Evolutionary conservation across 2,888 invertebrate genomes (phyloP), one percentile per base, ranked within the genome.

Genomic region (Notodonta dromedarius): DNA sequence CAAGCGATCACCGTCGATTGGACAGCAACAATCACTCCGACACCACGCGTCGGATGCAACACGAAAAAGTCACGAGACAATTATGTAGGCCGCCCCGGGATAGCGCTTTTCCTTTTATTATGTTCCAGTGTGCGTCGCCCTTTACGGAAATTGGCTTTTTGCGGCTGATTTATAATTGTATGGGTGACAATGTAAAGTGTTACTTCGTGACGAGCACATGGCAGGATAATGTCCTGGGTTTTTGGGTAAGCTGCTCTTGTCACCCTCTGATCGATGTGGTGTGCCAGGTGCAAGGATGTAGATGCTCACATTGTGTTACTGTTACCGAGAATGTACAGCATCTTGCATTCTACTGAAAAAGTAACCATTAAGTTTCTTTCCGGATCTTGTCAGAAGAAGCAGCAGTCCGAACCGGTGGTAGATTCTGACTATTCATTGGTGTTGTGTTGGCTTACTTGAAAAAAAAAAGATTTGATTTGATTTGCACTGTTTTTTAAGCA

Each of bases 41-140:
- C 77, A 78, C 77, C 71, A 71, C 70, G 69, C 78, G 72, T 73
- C 72, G 70, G 73, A 71, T 67, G 59, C 79, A 85, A 85, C 75
- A 83, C 71, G 70, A 83, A 73, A 76, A 79, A 78, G 76, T 82
- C 76, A 67, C 69, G 63, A 79, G 70, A 80, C 81, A 85, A 85
- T 85, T 85, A 82, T 82, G 79, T 82, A 79, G 71, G 74, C 69
- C 75, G 77, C 78, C 74, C 66, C 71, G 56, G 76, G 70, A 69
- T 78, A 71, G 71, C 75, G 70, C 73, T 75, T 66, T 66, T 69
- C 66, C 72, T 79, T 79, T 82, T 78, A 71, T 79, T 79, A n/a
- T 66, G 58, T 71, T 74, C 42, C 61, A 64, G 55, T 63, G 48
- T 63, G 61, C 64, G 56, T 65, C 62, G 67, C 70, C 63, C 74